Evolutionary conservation across 2,888 invertebrate species (phyloP).

Genomic region (Heliconius hortense): DNA sequence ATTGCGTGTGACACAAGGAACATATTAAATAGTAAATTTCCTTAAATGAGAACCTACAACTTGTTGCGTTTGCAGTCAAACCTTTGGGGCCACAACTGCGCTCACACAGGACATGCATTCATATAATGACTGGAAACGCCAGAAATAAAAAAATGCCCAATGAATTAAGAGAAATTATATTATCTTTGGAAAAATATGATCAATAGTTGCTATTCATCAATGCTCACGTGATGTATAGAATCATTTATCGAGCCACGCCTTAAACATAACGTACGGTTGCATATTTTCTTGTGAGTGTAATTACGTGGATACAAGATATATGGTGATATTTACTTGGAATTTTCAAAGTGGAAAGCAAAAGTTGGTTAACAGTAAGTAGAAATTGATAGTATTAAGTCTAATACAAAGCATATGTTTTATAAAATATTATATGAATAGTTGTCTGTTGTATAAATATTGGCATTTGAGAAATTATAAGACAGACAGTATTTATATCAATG

Average conservation of each 20-base stretch:
- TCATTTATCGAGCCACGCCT: conserved; percentile 13
- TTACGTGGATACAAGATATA: conserved; percentile 5
- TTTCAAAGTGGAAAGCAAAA: neutral
- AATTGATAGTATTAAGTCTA: too few species aligned
- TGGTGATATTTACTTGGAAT: neutral
- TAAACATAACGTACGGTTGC: conserved; percentile 15
- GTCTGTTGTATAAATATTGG: neutral
- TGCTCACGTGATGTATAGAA: conserved; percentile 5
- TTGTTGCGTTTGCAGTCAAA: too few species aligned
- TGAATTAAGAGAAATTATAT: neutral
- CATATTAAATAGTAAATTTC: neutral
- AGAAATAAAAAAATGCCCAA: neutral
- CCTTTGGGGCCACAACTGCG: too few species aligned
- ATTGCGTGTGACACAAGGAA: too few species aligned
- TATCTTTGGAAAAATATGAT: neutral
- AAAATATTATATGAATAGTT: neutral
- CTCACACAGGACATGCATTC: neutral
- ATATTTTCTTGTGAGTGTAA: neutral
- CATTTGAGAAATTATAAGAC: neutral
- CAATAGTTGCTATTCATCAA: neutral
- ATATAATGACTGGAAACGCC: neutral
- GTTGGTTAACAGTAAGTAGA: too few species aligned
- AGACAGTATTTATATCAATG: neutral
- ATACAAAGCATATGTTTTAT: too few species aligned
- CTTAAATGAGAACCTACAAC: too few species aligned